These are phyloP conservation scores for Tenualosa ilisha DNA, from an alignment of 2,797 vertebrate genomes.

Conservation along the genomic window DNA sequence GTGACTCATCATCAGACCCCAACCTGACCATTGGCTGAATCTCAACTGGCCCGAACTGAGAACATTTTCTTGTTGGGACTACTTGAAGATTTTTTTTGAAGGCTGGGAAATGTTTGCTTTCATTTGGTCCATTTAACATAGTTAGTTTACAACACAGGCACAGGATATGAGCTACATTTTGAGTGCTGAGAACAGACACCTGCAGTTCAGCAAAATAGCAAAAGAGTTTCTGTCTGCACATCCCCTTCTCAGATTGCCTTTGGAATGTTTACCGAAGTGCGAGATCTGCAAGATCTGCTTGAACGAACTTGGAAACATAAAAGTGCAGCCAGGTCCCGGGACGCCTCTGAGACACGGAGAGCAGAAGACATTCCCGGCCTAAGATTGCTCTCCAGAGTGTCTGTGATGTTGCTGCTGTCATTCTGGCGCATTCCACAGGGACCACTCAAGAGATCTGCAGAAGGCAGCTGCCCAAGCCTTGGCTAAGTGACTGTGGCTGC, in stretches of 20 bases:
- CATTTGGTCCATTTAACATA: neutral
- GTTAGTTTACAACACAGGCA: neutral
- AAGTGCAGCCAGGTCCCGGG: neutral
- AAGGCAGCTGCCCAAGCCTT: neutral
- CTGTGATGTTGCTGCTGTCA: slow-evolving; percentile 2
- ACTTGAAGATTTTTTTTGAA: neutral
- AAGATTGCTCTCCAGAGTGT: slow-evolving; percentile 17
- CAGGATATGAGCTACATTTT: neutral
- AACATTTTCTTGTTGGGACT: neutral
- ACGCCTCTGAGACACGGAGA: neutral
- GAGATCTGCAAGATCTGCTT: neutral
- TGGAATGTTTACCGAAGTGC: slow-evolving; percentile 6
- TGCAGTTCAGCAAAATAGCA: neutral
- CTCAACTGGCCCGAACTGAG: neutral
- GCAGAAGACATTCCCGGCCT: neutral
- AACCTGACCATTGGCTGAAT: neutral
- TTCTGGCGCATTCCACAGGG: neutral
- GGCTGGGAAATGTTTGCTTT: neutral
- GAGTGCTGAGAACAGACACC: neutral
- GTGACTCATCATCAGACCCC: neutral
- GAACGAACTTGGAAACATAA: neutral
- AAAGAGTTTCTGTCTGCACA: neutral
- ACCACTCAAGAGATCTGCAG: neutral
- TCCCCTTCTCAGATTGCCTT: neutral
- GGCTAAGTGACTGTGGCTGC: neutral